Base-by-base conservation (phyloP, 2,797 vertebrate species). In the Sebastes hubbsi region DNA sequence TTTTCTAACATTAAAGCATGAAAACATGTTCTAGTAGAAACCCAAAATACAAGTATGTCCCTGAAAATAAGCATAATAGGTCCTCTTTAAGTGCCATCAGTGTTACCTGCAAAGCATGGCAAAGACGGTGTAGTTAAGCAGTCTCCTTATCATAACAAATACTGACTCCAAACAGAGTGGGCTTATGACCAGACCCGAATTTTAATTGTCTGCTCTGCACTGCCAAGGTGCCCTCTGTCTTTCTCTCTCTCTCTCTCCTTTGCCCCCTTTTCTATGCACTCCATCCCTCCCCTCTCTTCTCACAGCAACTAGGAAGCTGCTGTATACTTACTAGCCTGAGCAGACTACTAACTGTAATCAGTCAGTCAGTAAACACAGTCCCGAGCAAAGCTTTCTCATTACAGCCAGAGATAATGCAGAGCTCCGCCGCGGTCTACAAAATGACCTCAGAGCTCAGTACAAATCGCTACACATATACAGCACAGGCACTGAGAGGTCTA, bases 301-400 rank as follows among this genome's bases (percentile, higher is more conserved):
- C 49, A 30, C 13, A 72, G 36, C 0, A 3, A 34, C 42, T 25
- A 11, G 38, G 56, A 76, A 25, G 72, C 80, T 70, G 80, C 68
- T 32, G 55, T 34, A 20, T 24, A 36, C 69, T 80, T 25, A 32
- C 42, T 3, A 61, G 68, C 22, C 86, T 49, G 62, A 82, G 75
- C 61, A 82, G 67, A 63, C 56, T 16, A 46, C 64, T 75, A 46
- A 71, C 77, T 79, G 72, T 74, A 83, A 87, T 87, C 82, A 84
- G 63, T 38, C 22, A 84, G 75, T 80, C 80, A 49, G 82, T 75
- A 83, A 85, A 88, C 84, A 84, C 69, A 77, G 55, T 61, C 55
- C 63, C 22, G 63, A 30, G 71, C 64, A 61, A 70, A 86, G 80
- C 73, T 64, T 86, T 78, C 88, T 88, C 67, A 85, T 82, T 80